Percentiles rank a stretch among this genome's conserved stretches.
Evolutionary conservation across 2,797 vertebrate species (phyloP).

Genomic region (Gymnocypris eckloni): DNA sequence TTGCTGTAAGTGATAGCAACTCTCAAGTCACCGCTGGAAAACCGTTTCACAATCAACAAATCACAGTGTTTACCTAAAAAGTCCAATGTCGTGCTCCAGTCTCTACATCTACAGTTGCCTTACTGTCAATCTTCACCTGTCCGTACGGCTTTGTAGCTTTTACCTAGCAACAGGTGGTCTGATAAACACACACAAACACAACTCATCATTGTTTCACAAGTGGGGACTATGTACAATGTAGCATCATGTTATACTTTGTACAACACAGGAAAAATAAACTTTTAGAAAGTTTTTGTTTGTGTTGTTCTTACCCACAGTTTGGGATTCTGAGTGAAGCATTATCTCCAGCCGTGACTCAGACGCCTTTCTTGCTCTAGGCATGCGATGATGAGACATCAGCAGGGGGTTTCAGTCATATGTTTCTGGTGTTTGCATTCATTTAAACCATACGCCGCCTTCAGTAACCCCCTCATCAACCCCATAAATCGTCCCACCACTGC

Average conservation of each 20-base stretch:
- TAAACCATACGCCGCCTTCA: neutral
- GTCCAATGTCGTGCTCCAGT: conserved; percentile 63
- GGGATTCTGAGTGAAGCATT: neutral
- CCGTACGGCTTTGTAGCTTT: conserved; percentile 76
- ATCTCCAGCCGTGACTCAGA: conserved; percentile 8
- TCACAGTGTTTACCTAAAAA: neutral
- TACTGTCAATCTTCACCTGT: conserved; percentile 78
- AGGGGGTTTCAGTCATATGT: conserved; percentile 2
- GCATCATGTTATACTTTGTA: conserved; percentile 15
- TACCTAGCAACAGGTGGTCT: conserved; percentile 75
- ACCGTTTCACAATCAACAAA: neutral
- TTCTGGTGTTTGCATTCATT: neutral
- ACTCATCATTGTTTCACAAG: conserved; percentile 7
- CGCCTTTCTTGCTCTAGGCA: conserved; percentile 11
- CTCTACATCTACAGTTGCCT: conserved; percentile 74
- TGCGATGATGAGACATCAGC: conserved; percentile 32
- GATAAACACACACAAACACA: conserved; percentile 46
- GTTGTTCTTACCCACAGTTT: conserved; percentile 9
- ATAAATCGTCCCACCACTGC: neutral
- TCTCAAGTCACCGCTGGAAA: neutral
- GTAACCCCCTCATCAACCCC: neutral
- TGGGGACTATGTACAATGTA: conserved; percentile 24
- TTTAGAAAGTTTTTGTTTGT: conserved; percentile 17
- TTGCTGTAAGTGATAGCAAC: neutral
- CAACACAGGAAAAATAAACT: conserved; percentile 7